These are phyloP conservation scores for Pegea sp. DNA, from an alignment of 23 tunicate species.

Conservation along the genomic window DNA sequence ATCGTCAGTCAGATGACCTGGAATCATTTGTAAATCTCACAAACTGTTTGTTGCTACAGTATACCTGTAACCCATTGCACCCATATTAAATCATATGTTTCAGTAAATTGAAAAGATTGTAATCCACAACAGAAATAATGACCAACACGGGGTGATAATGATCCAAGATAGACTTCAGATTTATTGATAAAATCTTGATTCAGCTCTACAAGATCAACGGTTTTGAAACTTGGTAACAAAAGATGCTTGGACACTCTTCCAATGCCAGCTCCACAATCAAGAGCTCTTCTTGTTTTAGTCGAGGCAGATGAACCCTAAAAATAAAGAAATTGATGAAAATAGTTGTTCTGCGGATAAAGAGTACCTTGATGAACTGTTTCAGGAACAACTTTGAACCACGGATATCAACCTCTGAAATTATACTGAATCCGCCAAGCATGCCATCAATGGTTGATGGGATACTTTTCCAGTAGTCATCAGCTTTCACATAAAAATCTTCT, in stretches of 20 bases:
- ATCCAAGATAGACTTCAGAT: slow-evolving; percentile 38
- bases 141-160: slow-evolving; percentile 17
- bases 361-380: slow-evolving; percentile 20
- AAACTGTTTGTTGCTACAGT: background rate
- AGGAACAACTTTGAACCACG: slow-evolving; percentile 30
- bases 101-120: slow-evolving; percentile 21
- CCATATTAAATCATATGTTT: slow-evolving; percentile 65
- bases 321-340: no score
- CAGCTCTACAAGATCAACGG: slow-evolving; percentile 70
- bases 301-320: slow-evolving; percentile 6
- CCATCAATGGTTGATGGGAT: slow-evolving; percentile 54
- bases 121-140: slow-evolving; percentile 54
- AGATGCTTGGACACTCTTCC: slow-evolving; percentile 68
- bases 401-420: slow-evolving; percentile 23
- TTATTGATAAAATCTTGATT: slow-evolving; percentile 31
- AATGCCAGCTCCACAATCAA: slow-evolving; percentile 96
- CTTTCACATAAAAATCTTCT: slow-evolving; percentile 51
- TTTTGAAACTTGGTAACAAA: slow-evolving; percentile 38
- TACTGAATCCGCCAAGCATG: slow-evolving; percentile 76
- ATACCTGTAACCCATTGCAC: slow-evolving; percentile 89
- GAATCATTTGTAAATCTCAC: background rate
- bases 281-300: slow-evolving; percentile 15
- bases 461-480: slow-evolving; percentile 62
- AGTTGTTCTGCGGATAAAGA: background rate
- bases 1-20: slow-evolving; percentile 80